A percentile compares a stretch with the other conserved stretches of the same genome.
Evolutionary conservation across 2,797 vertebrate genomes (phyloP).

Genomic region (Rallus crepitans): DNA sequence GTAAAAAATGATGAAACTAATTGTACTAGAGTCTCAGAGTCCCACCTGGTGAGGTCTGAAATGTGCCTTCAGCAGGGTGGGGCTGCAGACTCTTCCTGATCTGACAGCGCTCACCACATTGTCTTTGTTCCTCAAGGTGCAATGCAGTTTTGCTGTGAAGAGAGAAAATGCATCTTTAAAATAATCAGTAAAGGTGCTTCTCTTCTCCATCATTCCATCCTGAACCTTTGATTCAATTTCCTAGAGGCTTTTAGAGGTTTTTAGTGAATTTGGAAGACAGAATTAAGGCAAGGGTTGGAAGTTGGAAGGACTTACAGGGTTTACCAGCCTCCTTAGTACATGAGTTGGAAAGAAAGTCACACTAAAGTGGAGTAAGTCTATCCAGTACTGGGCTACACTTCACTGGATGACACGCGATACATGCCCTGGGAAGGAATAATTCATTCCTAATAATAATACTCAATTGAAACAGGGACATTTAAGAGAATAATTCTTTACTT

Average conservation of each 20-base stretch:
- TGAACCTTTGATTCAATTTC: background rate
- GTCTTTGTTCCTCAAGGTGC: background rate
- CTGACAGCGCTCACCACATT: accelerated
- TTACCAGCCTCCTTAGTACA: background rate
- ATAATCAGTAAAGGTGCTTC: background rate
- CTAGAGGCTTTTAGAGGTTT: background rate
- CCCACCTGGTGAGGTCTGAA: background rate
- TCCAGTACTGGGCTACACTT: background rate
- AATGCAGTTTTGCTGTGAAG: background rate
- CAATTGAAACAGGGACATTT: background rate
- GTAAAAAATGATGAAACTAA: background rate
- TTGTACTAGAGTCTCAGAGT: background rate
- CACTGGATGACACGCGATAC: background rate
- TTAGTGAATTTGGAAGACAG: background rate
- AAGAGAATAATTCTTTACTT: background rate
- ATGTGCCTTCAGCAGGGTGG: background rate
- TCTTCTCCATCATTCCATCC: background rate
- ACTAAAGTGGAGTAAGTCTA: background rate
- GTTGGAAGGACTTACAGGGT: background rate
- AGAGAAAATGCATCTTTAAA: background rate
- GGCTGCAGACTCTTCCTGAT: background rate
- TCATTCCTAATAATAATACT: background rate
- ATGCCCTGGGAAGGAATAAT: background rate
- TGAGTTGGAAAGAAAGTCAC: background rate
- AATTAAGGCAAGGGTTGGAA: background rate